Evolutionary conservation across 2,797 vertebrate species (phyloP).

Genomic region (Chiloscyllium punctatum): DNA sequence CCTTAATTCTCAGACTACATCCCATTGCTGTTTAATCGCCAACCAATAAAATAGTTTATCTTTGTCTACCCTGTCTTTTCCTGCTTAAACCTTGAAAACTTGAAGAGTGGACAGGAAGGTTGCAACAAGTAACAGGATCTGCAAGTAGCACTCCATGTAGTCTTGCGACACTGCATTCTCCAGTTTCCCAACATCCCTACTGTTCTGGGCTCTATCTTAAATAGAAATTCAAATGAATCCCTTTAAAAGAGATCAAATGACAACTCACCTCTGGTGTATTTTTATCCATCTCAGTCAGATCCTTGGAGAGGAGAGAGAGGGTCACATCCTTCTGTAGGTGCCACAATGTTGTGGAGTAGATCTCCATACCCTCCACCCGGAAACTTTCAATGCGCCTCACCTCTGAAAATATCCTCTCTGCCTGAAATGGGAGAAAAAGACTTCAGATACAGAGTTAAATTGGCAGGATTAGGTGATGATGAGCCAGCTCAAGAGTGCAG

Average conservation of each 20-base stretch:
- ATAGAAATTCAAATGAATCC: background rate
- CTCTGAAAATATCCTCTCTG: conserved; percentile 89
- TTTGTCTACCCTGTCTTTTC: too few relatives aligned
- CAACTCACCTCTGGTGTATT: conserved; percentile 84
- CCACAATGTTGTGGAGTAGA: conserved; percentile 94
- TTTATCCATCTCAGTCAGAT: conserved; percentile 96
- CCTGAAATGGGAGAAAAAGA: conserved; percentile 56
- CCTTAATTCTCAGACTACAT: too few relatives aligned
- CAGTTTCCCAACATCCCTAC: background rate
- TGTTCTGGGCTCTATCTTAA: too few relatives aligned
- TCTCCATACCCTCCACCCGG: conserved; percentile 94
- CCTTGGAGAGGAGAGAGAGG: conserved; percentile 88
- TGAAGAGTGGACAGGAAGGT: background rate
- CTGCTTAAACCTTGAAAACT: too few relatives aligned
- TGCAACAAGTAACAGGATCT: background rate
- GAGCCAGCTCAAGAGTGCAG: background rate
- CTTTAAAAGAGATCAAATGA: background rate
- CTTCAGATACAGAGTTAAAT: background rate
- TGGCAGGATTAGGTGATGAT: background rate
- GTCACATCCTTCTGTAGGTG: conserved; percentile 96
- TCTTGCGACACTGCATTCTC: background rate
- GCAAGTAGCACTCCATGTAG: background rate
- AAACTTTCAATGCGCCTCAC: conserved; percentile 90
- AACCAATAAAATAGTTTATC: too few relatives aligned
- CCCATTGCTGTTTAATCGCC: too few relatives aligned